A percentile compares a stretch with the other conserved stretches of the same genome.
These are phyloP conservation scores for Gambusia holbrooki DNA, from an alignment of 2,113 vertebrate genomes.

Conservation along the genomic window DNA sequence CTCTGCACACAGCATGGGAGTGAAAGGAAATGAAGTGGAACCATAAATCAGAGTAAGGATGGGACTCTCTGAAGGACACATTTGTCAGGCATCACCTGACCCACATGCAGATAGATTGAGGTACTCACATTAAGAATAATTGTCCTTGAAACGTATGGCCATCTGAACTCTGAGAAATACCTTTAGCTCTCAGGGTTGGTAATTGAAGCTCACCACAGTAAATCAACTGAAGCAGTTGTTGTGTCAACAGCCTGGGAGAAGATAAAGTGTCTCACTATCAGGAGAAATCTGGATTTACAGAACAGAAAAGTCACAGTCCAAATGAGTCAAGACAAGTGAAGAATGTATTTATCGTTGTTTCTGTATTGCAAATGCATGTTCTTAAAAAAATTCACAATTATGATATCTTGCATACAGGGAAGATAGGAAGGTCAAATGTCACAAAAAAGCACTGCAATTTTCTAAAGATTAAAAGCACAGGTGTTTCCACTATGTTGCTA, in stretches of 20 bases:
- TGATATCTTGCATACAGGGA: background rate
- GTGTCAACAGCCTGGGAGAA: constrained; percentile 60
- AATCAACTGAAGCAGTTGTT: constrained; percentile 73
- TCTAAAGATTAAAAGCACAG: background rate
- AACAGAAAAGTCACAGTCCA: constrained; percentile 56
- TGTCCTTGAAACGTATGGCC: constrained; percentile 78
- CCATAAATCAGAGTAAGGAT: constrained; percentile 64
- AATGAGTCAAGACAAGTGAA: constrained; percentile 63
- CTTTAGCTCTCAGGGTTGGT: constrained; percentile 64
- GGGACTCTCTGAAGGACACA: constrained; percentile 72
- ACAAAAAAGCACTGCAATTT: background rate
- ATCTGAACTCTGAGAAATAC: constrained; percentile 69
- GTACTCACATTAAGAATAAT: constrained; percentile 79
- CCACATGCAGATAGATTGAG: constrained; percentile 81
- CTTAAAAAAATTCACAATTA: constrained; percentile 19
- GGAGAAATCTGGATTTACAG: constrained; percentile 71
- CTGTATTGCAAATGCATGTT: constrained; percentile 13
- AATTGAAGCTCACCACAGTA: constrained; percentile 79
- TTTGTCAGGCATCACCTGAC: constrained; percentile 72
- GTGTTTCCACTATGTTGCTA: background rate
- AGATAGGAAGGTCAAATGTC: constrained; percentile 36
- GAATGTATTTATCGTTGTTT: constrained; percentile 9
- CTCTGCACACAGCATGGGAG: constrained; percentile 54
- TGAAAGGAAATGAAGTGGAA: constrained; percentile 68
- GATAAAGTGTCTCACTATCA: constrained; percentile 70